These are phyloP conservation scores for Hylaea fasciaria DNA, from an alignment of 2,888 invertebrate species.

Conservation along the genomic window DNA sequence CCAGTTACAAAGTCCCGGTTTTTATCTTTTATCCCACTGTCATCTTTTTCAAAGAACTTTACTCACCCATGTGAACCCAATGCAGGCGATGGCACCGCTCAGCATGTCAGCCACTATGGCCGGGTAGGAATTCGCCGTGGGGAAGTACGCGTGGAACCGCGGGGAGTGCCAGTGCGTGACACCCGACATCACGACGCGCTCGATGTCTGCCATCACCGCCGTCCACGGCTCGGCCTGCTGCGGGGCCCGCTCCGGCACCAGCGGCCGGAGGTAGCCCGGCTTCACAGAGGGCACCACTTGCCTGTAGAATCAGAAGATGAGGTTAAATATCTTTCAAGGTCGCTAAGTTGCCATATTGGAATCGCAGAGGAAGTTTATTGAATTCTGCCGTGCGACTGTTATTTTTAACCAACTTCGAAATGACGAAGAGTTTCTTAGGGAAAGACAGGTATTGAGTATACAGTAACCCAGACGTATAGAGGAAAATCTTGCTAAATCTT, in stretches of 20 bases:
- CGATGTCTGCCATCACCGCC: conserved; percentile 96
- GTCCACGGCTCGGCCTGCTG: conserved; percentile 94
- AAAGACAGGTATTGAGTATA: too few species aligned
- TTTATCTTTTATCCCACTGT: too few species aligned
- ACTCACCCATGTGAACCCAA: conserved; percentile 97
- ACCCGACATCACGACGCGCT: conserved; percentile 98
- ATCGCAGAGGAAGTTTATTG: too few species aligned
- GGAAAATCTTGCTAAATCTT: too few species aligned
- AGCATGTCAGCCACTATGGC: conserved; percentile 98
- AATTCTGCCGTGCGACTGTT: too few species aligned
- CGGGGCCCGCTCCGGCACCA: conserved; percentile 95
- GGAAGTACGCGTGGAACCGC: conserved; percentile 97
- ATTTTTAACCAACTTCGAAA: too few species aligned
- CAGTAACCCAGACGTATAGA: too few species aligned
- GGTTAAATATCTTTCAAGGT: too few species aligned
- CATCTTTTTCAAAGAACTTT: neutral
- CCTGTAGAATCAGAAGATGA: conserved; percentile 65
- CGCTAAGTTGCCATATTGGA: too few species aligned
- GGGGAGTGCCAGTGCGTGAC: conserved; percentile 99
- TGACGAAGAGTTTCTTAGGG: too few species aligned
- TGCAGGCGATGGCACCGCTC: conserved; percentile 97
- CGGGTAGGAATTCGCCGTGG: conserved; percentile 96
- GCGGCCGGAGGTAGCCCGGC: conserved; percentile 95
- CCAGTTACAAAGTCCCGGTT: too few species aligned
- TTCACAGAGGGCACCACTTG: conserved; percentile 95